Evolutionary conservation across 2,113 vertebrate genomes (phyloP), one percentile per base, ranked within the genome.

Genomic region (Laticauda laticaudata): DNA sequence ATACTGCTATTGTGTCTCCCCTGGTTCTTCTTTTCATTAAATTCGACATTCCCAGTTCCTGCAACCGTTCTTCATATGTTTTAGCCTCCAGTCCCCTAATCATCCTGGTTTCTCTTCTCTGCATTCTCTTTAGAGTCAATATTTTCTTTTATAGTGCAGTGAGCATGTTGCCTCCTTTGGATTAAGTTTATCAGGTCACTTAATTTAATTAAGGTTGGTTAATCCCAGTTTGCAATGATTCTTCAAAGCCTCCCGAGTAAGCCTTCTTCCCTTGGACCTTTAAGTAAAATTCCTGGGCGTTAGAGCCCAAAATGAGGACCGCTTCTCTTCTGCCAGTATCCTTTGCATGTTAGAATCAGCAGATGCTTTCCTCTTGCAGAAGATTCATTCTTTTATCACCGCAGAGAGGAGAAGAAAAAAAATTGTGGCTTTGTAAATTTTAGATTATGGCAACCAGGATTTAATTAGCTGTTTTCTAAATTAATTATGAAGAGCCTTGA

Each of bases 391-490:
- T 91, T 93, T 43, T 26, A 94, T 87, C 94, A 94, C 95, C 93
- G 86, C 86, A 93, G 95, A 95, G 94, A 95, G 94, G 90, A 93
- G 24, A 18, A 10, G 5, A 34, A 15, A 15, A 24, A 55, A 39
- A 55, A 97, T 87, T 88, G 85, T 86, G 94, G 93, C 91, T 96
- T 96, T 95, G 29, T 34, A 15, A 94, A 89, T 94, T 96, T 95
- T 61, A 96, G 96, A 95, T 95, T 94, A 94, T 81, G 18, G 92
- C 96, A 96, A 91, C 91, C 96, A 93, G 94, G 95, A 97, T 97
- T 96, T 98, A 98, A 98, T 98, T 97, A 97, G 96, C 94, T 94
- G 93, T 97, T 95, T 96, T 96, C 94, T 95, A 94, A 94, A 94
- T 95, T 97, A 98, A 98, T 98, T 98, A 97, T 96, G 94, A 97